These are phyloP conservation scores for Lepidurus couesii DNA, from an alignment of 1,140 invertebrate genomes.

Conservation along the genomic window DNA sequence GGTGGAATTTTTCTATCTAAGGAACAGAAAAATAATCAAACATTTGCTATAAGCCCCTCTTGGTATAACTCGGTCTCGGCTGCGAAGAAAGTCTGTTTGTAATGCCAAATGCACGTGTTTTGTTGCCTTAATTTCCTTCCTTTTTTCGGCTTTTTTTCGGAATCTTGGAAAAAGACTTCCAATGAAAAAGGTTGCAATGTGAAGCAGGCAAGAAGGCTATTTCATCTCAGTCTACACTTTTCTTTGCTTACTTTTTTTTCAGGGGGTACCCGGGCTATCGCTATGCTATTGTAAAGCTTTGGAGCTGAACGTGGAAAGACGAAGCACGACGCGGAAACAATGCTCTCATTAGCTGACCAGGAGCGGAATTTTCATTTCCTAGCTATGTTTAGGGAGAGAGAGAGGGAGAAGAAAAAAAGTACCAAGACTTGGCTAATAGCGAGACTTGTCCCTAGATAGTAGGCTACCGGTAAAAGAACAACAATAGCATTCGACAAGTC, in stretches of 20 bases:
- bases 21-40: not conserved
- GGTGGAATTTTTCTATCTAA: too few species aligned
- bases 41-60: not conserved
- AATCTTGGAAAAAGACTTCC: not conserved
- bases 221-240: too few species aligned
- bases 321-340: conserved; percentile 5
- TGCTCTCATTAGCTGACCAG: conserved; percentile 1
- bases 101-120: not conserved
- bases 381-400: not conserved
- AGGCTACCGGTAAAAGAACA: not conserved
- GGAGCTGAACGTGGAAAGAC: conserved; percentile 18
- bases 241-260: too few species aligned
- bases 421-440: conserved; percentile 9
- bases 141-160: not conserved
- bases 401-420: not conserved
- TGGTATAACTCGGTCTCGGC: not conserved
- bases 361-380: conserved; percentile 18
- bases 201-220: too few species aligned
- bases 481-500: not conserved
- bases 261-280: too few species aligned
- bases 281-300: not conserved
- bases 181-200: too few species aligned
- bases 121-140: not conserved
- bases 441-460: conserved; percentile 5
- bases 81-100: not conserved